These are phyloP conservation scores for Nyctalus aviator DNA, from an alignment of 2,797 vertebrate species.

Conservation along the genomic window DNA sequence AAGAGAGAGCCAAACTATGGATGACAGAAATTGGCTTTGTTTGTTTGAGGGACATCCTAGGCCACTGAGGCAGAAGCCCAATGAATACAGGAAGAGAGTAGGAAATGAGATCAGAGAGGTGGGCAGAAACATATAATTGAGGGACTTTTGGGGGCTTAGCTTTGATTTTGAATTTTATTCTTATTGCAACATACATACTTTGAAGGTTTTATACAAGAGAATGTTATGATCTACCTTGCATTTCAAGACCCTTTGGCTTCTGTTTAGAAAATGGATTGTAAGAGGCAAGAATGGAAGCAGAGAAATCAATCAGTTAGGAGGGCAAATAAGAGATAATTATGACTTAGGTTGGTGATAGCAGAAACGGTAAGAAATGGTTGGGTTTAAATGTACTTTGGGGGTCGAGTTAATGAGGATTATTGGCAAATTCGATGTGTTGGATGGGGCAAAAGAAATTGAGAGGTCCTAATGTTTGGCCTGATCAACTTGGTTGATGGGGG, in stretches of 20 bases:
- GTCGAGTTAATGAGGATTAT: not conserved
- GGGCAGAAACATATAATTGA: not conserved
- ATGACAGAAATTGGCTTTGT: not conserved
- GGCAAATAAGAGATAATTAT: not conserved
- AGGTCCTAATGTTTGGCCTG: not conserved
- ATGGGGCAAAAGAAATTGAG: not conserved
- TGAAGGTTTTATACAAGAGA: not conserved
- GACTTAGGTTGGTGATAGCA: not conserved
- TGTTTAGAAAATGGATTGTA: constrained; percentile 8
- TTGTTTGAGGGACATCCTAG: not conserved
- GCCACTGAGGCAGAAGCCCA: not conserved
- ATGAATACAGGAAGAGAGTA: not conserved
- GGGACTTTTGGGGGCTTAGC: not conserved
- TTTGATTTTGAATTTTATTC: constrained; percentile 49
- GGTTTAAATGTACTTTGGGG: not conserved
- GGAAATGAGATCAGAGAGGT: not conserved
- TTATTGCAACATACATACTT: not conserved
- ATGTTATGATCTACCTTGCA: not conserved
- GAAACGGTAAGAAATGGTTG: not conserved
- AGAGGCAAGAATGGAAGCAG: not conserved
- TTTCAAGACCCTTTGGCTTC: constrained; percentile 46
- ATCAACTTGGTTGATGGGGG: not conserved
- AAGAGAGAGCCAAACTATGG: not conserved
- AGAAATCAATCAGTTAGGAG: not conserved
- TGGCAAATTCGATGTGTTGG: not conserved